These are phyloP conservation scores for Melanostoma mellinum DNA, from an alignment of 2,888 invertebrate genomes.

Conservation along the genomic window DNA sequence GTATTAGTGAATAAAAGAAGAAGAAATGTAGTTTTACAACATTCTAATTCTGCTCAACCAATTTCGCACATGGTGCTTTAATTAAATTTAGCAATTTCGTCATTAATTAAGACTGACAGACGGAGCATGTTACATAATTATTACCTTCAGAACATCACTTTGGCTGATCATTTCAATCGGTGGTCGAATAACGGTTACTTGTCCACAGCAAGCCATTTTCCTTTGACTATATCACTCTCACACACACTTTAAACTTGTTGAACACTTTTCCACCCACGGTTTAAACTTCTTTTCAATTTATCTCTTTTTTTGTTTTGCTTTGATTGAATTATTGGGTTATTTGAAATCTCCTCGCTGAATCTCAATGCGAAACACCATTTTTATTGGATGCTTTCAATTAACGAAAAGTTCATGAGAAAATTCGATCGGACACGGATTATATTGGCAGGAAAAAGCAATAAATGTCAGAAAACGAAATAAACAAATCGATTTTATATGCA, in stretches of 20 bases:
- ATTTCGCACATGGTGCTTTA: background rate
- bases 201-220: constrained; percentile 86
- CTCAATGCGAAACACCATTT: constrained; percentile 59
- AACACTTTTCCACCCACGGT: constrained; percentile 5
- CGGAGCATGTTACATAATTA: constrained; percentile 74
- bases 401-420: constrained; percentile 62
- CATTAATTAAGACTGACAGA: background rate
- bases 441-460: constrained; percentile 53
- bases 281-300: background rate
- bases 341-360: constrained; percentile 8
- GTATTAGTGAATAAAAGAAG: constrained; percentile 32
- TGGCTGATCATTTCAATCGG: constrained; percentile 90
- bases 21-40: background rate
- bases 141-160: constrained; percentile 90
- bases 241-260: constrained; percentile 3
- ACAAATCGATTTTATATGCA: constrained; percentile 38
- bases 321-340: constrained; percentile 14
- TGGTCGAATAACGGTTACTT: constrained; percentile 88
- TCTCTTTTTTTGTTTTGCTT: background rate
- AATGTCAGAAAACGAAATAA: constrained; percentile 54
- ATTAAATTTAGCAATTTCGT: background rate
- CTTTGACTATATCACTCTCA: constrained; percentile 23
- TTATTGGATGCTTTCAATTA: constrained; percentile 73
- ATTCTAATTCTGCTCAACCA: background rate
- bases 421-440: constrained; percentile 21